Conservation (phyloP, 1,140 invertebrate genomes). For the silkworm (Bombyx mori) region ASM3026992v2 NC_085109.1:6958501-6959000, state of each 20-base stretch:
- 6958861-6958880: too few species aligned
- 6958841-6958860: too few species aligned
- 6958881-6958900: too few species aligned
- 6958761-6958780: neutral
- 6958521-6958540: conserved; percentile 74
- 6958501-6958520: conserved; percentile 70
- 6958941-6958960: too few species aligned
- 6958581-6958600: conserved; percentile 48
- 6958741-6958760: neutral
- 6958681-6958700: conserved; percentile 5
- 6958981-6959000: too few species aligned
- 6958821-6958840: too few species aligned
- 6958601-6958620: conserved; percentile 39
- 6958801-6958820: too few species aligned
- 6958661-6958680: conserved; percentile 30
- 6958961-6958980: too few species aligned
- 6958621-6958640: conserved; percentile 19
- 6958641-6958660: conserved; percentile 35
- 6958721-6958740: too few species aligned
- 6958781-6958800: too few species aligned
- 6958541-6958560: conserved; percentile 71
- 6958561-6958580: conserved; percentile 48
- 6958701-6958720: neutral
- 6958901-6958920: too few species aligned
- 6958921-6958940: too few species aligned